Evolutionary conservation across 2,888 invertebrate genomes (phyloP).

Genomic region (Morpho deidamia): DNA sequence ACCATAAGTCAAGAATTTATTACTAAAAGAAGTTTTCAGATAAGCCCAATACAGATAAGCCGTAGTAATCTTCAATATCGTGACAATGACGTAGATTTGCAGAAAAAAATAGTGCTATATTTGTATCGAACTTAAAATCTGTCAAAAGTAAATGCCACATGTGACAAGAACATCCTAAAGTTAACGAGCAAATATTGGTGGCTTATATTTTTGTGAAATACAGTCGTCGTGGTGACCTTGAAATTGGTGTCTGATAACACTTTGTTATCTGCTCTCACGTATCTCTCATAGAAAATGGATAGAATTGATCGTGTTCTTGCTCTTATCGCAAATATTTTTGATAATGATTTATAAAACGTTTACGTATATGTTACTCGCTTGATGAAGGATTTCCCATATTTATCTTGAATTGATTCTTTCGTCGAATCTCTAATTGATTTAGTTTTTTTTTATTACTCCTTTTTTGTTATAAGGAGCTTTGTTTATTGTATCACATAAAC

Average conservation of each 20-base stretch:
- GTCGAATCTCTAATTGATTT: neutral
- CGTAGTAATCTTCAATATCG: constrained; percentile 6
- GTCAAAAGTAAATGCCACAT: neutral
- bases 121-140: neutral
- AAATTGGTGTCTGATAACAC: constrained; percentile 47
- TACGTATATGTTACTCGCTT: neutral
- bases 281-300: constrained; percentile 43
- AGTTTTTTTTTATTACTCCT: too few relatives aligned
- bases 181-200: neutral
- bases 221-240: constrained; percentile 48
- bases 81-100: neutral
- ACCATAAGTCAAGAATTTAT: constrained; percentile 13
- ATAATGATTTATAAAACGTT: constrained; percentile 45
- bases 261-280: constrained; percentile 48
- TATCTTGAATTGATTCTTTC: neutral
- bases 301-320: constrained; percentile 61
- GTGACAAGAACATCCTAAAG: constrained; percentile 2
- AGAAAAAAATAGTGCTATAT: neutral
- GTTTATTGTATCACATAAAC: too few relatives aligned
- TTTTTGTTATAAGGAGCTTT: too few relatives aligned
- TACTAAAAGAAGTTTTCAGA: constrained; percentile 12
- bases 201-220: constrained; percentile 21
- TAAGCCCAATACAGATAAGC: constrained; percentile 15
- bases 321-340: constrained; percentile 59
- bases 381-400: neutral